Conservation (phyloP, 2,888 invertebrate species). For the Tupiocoris notatus region DNA sequence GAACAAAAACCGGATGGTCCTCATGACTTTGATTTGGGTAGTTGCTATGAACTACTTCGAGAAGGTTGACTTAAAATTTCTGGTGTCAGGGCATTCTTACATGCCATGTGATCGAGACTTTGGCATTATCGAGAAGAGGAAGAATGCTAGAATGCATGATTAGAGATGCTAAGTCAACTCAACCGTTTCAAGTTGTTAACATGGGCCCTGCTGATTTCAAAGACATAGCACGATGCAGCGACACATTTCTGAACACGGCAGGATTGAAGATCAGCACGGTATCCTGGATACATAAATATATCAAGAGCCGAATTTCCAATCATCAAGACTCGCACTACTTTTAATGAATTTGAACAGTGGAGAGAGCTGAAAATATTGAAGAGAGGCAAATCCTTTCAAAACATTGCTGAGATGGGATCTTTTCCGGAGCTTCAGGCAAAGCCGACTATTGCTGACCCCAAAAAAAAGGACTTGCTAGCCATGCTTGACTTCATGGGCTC, state of each 20-base stretch:
- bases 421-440: no score
- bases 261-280: slow-evolving; percentile 30
- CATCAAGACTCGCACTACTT: slow-evolving; percentile 13
- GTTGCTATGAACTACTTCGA: slow-evolving; percentile 40
- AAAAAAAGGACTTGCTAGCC: neutral
- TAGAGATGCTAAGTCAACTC: slow-evolving; percentile 26
- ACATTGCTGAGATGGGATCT: slow-evolving; percentile 28
- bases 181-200: slow-evolving; percentile 26
- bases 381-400: slow-evolving; percentile 20
- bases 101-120: slow-evolving; percentile 46
- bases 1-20: slow-evolving; percentile 51
- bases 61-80: slow-evolving; percentile 46
- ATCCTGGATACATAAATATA: slow-evolving; percentile 10
- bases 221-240: slow-evolving; percentile 24
- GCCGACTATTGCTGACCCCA: neutral
- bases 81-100: slow-evolving; percentile 46
- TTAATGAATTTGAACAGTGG: slow-evolving; percentile 14
- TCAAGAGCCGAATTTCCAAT: slow-evolving; percentile 2
- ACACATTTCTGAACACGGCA: slow-evolving; percentile 31
- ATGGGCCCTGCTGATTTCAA: slow-evolving; percentile 29
- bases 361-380: slow-evolving; percentile 23
- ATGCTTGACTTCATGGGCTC: neutral
- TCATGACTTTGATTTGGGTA: slow-evolving; percentile 51
- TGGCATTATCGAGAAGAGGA: slow-evolving; percentile 46
- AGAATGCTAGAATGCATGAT: slow-evolving; percentile 44